Percentiles rank a stretch among this genome's conserved stretches.
These are phyloP conservation scores for Mimachlamys varia DNA, from an alignment of 2,888 invertebrate genomes.

Conservation along the genomic window DNA sequence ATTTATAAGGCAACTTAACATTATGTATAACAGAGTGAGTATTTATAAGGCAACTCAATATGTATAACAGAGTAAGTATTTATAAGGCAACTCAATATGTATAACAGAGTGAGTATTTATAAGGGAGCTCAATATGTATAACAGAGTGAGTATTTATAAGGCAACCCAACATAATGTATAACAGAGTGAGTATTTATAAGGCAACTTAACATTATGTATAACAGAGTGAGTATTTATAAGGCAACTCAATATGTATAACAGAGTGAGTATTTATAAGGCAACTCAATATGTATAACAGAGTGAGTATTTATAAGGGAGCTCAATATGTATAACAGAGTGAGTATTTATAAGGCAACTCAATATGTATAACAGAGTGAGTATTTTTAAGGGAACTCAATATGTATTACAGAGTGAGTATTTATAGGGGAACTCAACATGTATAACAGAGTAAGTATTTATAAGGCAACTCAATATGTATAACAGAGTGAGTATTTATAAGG, in stretches of 20 bases:
- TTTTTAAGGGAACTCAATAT: conserved; percentile 68
- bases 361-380: conserved; percentile 70
- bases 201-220: conserved; percentile 68
- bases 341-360: conserved; percentile 66
- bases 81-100: conserved; percentile 68
- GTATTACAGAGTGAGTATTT: conserved; percentile 71
- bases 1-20: conserved; percentile 66
- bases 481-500: conserved; percentile 70
- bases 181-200: conserved; percentile 71
- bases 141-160: conserved; percentile 71
- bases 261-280: conserved; percentile 71
- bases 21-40: conserved; percentile 71
- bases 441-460: conserved; percentile 70
- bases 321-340: conserved; percentile 70
- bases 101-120: conserved; percentile 70
- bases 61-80: conserved; percentile 72
- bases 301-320: conserved; percentile 68
- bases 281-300: conserved; percentile 70
- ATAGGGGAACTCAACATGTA: conserved; percentile 69
- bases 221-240: conserved; percentile 71
- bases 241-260: conserved; percentile 67
- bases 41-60: conserved; percentile 64
- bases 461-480: conserved; percentile 67
- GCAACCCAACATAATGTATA: conserved; percentile 67
- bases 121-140: conserved; percentile 67